Conservation (phyloP, 2,113 vertebrate genomes). For the Rhinopomastus cyanomelas region DNA sequence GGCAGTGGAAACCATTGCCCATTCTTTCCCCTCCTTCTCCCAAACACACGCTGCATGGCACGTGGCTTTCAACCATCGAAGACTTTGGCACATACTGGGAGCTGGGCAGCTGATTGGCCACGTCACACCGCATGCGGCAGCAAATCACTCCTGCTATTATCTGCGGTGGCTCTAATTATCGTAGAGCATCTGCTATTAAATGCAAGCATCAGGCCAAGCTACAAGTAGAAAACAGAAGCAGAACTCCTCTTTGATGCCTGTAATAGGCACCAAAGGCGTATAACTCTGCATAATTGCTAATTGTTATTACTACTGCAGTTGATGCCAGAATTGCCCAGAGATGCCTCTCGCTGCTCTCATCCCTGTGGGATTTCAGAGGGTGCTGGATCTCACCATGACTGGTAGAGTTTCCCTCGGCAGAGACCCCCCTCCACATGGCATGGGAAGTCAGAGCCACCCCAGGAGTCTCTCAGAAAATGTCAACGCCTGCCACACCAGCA, state of each 20-base stretch:
- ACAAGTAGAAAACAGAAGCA: conserved; percentile 53
- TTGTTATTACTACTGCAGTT: conserved; percentile 21
- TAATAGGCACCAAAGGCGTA: conserved; percentile 32
- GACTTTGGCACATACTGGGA: neutral
- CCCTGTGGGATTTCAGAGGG: neutral
- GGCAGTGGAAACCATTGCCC: neutral
- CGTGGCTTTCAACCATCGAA: neutral
- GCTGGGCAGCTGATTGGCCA: neutral
- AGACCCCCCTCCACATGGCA: rapidly evolving
- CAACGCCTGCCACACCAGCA: rapidly evolving
- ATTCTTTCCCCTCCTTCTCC: neutral
- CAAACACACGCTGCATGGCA: neutral
- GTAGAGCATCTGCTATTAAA: conserved; percentile 49
- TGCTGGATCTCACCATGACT: rapidly evolving
- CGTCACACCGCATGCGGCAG: neutral
- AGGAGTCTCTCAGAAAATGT: rapidly evolving
- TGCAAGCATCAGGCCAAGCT: conserved; percentile 23
- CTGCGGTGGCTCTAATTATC: conserved; percentile 20
- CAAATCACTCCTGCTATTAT: neutral
- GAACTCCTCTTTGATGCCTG: conserved; percentile 19
- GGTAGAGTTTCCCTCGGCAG: rapidly evolving
- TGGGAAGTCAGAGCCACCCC: rapidly evolving
- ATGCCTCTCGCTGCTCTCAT: neutral
- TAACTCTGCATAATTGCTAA: conserved; percentile 52
- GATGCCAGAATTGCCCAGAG: conserved; percentile 36